Conservation (phyloP, 2,888 invertebrate species). For the Cosmia trapezina region DNA sequence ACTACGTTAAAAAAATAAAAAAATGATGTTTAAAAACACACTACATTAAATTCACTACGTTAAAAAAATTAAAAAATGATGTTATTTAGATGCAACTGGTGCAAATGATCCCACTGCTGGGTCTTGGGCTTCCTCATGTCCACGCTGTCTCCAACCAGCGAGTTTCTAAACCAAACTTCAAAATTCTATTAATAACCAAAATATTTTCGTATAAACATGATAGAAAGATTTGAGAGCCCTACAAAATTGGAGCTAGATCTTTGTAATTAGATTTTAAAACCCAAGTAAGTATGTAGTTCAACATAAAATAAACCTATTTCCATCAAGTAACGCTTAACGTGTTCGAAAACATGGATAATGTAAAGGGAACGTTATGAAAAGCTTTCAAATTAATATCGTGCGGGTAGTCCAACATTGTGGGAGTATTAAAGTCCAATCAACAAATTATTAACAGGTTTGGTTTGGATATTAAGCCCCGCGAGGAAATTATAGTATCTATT, state of each 20-base stretch:
- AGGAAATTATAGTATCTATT: slow-evolving; percentile 1
- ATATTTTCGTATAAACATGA: neutral
- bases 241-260: neutral
- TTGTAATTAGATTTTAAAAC: slow-evolving; percentile 10
- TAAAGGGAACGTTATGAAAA: slow-evolving; percentile 10
- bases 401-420: neutral
- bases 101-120: too few species aligned
- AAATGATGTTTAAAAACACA: too few species aligned
- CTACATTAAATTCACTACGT: too few species aligned
- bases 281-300: neutral
- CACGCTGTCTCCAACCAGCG: neutral
- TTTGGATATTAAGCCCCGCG: neutral
- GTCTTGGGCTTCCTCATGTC: neutral
- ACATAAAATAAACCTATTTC: slow-evolving; percentile 13
- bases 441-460: slow-evolving; percentile 10
- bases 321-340: neutral
- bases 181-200: slow-evolving; percentile 4
- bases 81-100: too few species aligned
- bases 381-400: slow-evolving; percentile 24
- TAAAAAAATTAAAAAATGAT: too few species aligned
- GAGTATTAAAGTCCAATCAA: slow-evolving; percentile 34
- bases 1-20: too few species aligned
- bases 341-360: neutral
- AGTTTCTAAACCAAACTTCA: neutral
- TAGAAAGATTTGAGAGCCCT: neutral